phyloP scores from a whole-genome alignment of 2,888 invertebrate genomes.

The Julus scanicus region DNA sequence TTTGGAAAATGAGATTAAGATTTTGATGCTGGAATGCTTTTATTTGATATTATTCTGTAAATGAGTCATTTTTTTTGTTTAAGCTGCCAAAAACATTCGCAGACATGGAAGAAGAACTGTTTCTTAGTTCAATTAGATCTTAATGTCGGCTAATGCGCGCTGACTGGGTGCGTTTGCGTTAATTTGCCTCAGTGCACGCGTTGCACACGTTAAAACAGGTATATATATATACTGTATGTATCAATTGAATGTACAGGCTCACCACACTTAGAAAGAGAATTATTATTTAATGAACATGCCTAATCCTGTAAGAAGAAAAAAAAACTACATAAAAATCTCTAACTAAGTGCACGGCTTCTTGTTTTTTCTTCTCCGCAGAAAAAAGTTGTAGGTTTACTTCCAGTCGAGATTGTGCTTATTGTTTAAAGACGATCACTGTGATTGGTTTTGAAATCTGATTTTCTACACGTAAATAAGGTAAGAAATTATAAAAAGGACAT shows the following conservation, averaged over 20 bases:
- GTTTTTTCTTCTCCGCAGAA: not conserved
- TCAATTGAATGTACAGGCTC: conserved; percentile 19
- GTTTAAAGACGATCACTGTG: not conserved
- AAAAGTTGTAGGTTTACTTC: not conserved
- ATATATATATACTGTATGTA: conserved; percentile 19
- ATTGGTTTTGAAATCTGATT: not conserved
- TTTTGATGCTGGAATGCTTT: not conserved
- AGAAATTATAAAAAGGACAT: too few species aligned
- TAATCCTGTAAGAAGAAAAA: conserved; percentile 19
- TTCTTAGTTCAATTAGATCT: not conserved
- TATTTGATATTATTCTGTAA: conserved; percentile 11
- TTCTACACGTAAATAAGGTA: not conserved
- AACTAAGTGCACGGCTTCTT: not conserved
- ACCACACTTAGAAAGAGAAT: conserved; percentile 3
- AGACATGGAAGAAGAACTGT: not conserved
- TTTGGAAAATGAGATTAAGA: conserved; percentile 2
- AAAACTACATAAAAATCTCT: not conserved
- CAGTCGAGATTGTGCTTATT: not conserved
- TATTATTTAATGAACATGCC: conserved; percentile 11
- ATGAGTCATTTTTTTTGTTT: not conserved
- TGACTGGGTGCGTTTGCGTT: not conserved
- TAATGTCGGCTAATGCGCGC: not conserved
- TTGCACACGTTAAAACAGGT: not conserved
- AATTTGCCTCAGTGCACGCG: not conserved
- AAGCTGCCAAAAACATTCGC: conserved; percentile 11